Percentiles rank a stretch among this genome's conserved stretches.
phyloP scores from a whole-genome alignment of 1,140 invertebrate species.

The Orchesella cincta region DNA sequence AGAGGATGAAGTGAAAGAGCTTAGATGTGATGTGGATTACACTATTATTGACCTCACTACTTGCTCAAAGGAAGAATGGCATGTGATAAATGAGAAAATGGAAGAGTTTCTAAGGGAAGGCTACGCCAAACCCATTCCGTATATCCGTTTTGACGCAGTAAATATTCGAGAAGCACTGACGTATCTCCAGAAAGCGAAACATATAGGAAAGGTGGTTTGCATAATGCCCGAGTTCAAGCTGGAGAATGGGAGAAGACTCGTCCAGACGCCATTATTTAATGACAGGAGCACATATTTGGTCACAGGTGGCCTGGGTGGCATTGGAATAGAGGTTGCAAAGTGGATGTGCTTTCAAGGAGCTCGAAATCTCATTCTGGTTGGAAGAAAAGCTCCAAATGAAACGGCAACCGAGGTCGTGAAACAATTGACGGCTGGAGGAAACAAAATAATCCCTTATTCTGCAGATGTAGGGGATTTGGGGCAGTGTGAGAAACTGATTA shows the following conservation, averaged over 20 bases:
- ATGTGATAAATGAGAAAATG: neutral
- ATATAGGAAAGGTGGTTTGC: constrained; percentile 12
- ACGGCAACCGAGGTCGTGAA: neutral
- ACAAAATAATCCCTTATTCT: neutral
- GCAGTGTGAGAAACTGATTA: neutral
- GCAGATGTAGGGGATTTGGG: neutral
- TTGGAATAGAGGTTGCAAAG: neutral
- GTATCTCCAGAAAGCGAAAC: constrained; percentile 4
- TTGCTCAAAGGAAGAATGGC: no score
- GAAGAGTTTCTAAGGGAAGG: neutral
- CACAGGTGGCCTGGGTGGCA: constrained; percentile 17
- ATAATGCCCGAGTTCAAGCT: neutral
- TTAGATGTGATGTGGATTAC: neutral
- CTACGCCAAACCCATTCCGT: neutral
- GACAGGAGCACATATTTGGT: neutral
- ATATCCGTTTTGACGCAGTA: neutral
- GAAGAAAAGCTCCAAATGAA: neutral
- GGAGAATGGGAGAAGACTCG: neutral
- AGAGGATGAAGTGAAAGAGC: neutral
- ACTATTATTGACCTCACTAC: neutral
- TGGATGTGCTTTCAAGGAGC: neutral
- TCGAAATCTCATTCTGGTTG: neutral
- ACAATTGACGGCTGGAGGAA: neutral
- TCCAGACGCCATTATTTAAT: neutral
- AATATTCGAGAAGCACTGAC: neutral